Conservation (phyloP, 2,113 vertebrate species). For the Syngnathus typhle region DNA sequence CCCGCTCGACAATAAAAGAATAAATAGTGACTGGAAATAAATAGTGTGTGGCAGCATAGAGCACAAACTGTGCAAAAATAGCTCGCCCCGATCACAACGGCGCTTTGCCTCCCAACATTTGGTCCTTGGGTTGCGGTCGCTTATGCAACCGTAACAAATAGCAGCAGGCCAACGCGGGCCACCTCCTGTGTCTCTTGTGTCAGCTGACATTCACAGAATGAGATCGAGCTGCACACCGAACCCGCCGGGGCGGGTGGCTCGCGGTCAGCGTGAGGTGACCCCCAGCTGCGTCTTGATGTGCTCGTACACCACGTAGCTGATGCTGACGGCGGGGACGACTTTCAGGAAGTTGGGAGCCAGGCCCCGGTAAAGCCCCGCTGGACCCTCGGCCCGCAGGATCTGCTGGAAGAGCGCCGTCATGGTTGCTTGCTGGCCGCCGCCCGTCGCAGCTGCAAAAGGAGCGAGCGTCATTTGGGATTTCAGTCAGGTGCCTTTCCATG, state of each 20-base stretch:
- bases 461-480: too few relatives aligned
- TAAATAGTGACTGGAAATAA: conserved; percentile 61
- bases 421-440: conserved; percentile 70
- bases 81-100: conserved; percentile 4
- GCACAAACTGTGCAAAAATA: conserved; percentile 44
- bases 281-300: conserved; percentile 90
- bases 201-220: conserved; percentile 95
- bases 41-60: conserved; percentile 24
- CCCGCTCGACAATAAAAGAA: conserved; percentile 25
- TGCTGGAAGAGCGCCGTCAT: conserved; percentile 90
- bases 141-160: neutral
- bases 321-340: conserved; percentile 96
- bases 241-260: conserved; percentile 11
- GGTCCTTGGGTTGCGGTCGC: conserved; percentile 34
- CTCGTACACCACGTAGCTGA: conserved; percentile 97
- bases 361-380: conserved; percentile 87
- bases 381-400: conserved; percentile 87
- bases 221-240: conserved; percentile 51
- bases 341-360: conserved; percentile 96
- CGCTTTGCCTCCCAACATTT: conserved; percentile 22
- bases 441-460: conserved; percentile 70
- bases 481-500: too few relatives aligned
- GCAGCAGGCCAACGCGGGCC: conserved; percentile 50
- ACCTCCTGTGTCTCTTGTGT: conserved; percentile 20
- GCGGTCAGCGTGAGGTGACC: conserved; percentile 81